phyloP scores from a whole-genome alignment of 2,797 vertebrate species.

The Harpagifer antarcticus region DNA sequence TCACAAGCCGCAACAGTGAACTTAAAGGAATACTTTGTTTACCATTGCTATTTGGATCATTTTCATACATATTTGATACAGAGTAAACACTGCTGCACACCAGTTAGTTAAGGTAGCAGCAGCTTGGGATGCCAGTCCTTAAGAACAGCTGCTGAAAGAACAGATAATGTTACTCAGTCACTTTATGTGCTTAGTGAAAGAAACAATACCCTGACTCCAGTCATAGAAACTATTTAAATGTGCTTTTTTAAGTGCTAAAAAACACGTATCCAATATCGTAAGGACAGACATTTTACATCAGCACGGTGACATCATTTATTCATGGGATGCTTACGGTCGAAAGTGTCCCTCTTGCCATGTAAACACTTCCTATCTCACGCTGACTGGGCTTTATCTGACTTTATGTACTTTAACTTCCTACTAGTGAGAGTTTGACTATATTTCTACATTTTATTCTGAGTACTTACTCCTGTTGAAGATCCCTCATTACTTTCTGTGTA shows the following conservation, averaged over 20 bases:
- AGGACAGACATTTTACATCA: background rate
- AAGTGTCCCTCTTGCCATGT: background rate
- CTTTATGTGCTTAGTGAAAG: background rate
- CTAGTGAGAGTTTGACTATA: background rate
- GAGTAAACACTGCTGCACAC: background rate
- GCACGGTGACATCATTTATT: background rate
- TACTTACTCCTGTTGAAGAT: background rate
- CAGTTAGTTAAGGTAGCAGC: slow-evolving; percentile 12
- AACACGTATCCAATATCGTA: too few relatives aligned
- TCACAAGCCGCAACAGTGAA: background rate
- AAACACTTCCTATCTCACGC: background rate
- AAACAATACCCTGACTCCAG: background rate
- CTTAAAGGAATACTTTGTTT: background rate
- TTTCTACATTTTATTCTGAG: background rate
- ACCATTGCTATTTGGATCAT: background rate
- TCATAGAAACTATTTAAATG: background rate
- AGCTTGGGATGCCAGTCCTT: slow-evolving; percentile 6
- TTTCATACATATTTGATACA: background rate
- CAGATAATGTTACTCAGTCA: slow-evolving; percentile 12
- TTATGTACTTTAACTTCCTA: background rate
- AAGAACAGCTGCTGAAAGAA: slow-evolving; percentile 23
- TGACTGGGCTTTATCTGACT: background rate
- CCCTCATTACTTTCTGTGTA: background rate
- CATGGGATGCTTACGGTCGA: background rate
- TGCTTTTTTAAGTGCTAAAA: background rate